Evolutionary conservation across 2,888 invertebrate species (phyloP).

Genomic region (Liposcelis brunnea): DNA sequence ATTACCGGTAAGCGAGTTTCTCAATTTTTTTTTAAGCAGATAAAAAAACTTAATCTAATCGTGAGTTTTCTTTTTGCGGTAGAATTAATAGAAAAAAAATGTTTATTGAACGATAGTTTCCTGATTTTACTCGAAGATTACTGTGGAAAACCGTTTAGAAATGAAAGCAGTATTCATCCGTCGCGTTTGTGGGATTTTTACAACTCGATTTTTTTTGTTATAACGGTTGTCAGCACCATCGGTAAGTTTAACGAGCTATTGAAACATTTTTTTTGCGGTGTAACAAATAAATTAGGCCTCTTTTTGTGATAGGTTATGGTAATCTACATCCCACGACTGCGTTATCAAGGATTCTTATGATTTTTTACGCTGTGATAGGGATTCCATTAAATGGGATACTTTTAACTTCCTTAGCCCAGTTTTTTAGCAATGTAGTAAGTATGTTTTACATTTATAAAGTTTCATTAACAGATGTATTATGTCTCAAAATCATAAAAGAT

Average conservation of each 20-base stretch:
- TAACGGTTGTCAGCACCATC: slow-evolving; percentile 81
- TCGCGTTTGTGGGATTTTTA: slow-evolving; percentile 72
- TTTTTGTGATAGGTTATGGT: slow-evolving; percentile 52
- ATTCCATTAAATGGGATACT: slow-evolving; percentile 63
- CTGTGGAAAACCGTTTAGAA: slow-evolving; percentile 56
- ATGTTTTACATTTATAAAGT: no score
- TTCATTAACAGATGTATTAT: neutral
- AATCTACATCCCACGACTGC: slow-evolving; percentile 73
- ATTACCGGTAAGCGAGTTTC: slow-evolving; percentile 52
- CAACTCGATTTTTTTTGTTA: slow-evolving; percentile 79
- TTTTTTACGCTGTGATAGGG: slow-evolving; percentile 71
- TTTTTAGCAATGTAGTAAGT: slow-evolving; percentile 60
- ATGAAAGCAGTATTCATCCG: slow-evolving; percentile 27
- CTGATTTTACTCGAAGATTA: slow-evolving; percentile 37
- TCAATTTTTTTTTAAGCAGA: no score
- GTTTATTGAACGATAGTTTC: no score
- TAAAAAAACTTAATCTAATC: no score
- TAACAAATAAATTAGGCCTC: slow-evolving; percentile 3
- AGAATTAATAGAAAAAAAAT: no score
- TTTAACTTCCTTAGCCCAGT: slow-evolving; percentile 51
- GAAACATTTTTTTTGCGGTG: neutral
- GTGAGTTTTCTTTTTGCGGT: no score
- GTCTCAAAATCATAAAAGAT: no score
- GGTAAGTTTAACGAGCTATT: slow-evolving; percentile 34
- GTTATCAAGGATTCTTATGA: slow-evolving; percentile 66